phyloP scores from a whole-genome alignment of 1,140 invertebrate species.

The Helicoverpa zea region DNA sequence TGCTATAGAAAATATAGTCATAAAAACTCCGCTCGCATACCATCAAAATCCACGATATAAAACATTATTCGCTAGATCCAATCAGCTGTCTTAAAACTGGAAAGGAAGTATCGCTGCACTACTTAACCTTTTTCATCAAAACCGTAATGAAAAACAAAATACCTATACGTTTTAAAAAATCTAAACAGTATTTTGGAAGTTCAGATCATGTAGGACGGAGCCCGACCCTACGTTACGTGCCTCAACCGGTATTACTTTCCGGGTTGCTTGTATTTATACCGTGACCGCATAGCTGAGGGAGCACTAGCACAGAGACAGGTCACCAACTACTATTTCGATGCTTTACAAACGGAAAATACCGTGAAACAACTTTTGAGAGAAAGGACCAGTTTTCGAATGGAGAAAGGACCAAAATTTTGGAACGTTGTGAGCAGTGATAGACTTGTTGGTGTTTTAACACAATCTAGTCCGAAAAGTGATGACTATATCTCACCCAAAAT shows the following conservation, averaged over 20 bases:
- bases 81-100: too few relatives aligned
- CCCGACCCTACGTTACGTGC: conserved; percentile 17
- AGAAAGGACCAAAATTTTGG: not conserved
- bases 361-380: not conserved
- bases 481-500: too few relatives aligned
- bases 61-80: too few relatives aligned
- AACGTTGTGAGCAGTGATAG: not conserved
- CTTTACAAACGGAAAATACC: conserved; percentile 1
- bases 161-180: too few relatives aligned
- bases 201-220: conserved; percentile 25
- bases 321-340: conserved; percentile 3
- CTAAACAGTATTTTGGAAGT: conserved; percentile 28
- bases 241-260: conserved; percentile 52
- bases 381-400: not conserved
- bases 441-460: not conserved
- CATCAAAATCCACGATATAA: too few relatives aligned
- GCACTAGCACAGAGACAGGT: conserved; percentile 52
- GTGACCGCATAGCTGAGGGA: conserved; percentile 59
- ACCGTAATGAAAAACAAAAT: too few relatives aligned
- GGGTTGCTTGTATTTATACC: conserved; percentile 52
- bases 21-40: too few relatives aligned
- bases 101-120: too few relatives aligned
- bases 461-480: too few relatives aligned
- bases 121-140: too few relatives aligned
- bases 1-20: too few relatives aligned